Evolutionary conservation across 2,797 vertebrate species (phyloP).

Genomic region (Alca torda): DNA sequence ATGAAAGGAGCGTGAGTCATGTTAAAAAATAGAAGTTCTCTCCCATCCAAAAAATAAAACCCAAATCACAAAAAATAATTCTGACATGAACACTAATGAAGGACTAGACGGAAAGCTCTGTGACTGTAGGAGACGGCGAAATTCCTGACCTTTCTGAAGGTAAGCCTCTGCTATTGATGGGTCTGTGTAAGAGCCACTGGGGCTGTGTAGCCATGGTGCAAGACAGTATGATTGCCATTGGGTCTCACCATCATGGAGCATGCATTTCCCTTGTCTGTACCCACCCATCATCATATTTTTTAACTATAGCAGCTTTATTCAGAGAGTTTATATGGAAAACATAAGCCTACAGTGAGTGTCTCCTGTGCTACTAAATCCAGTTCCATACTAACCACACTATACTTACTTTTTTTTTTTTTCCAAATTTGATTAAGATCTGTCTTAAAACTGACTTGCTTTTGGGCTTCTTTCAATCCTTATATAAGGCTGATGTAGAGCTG

Average conservation of each 20-base stretch:
- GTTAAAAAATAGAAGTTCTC: background rate
- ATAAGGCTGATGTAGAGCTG: background rate
- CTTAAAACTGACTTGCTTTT: background rate
- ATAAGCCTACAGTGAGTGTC: background rate
- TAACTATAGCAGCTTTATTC: background rate
- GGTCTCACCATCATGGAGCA: background rate
- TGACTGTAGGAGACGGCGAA: background rate
- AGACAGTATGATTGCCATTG: background rate
- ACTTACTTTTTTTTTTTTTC: background rate
- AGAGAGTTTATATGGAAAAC: background rate
- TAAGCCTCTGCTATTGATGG: background rate
- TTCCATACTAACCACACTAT: background rate
- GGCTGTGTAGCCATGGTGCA: background rate
- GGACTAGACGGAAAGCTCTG: background rate
- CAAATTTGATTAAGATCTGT: background rate
- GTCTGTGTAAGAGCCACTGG: too few species aligned
- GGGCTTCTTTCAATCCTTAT: background rate
- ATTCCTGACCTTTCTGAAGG: background rate
- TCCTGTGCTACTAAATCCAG: background rate
- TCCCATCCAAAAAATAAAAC: background rate
- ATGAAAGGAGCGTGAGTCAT: accelerated
- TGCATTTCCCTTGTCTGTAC: background rate
- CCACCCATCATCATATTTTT: background rate
- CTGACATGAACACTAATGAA: background rate
- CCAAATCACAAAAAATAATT: background rate